Evolutionary conservation across 2,797 vertebrate genomes (phyloP).

Genomic region (Glyptemys insculpta): DNA sequence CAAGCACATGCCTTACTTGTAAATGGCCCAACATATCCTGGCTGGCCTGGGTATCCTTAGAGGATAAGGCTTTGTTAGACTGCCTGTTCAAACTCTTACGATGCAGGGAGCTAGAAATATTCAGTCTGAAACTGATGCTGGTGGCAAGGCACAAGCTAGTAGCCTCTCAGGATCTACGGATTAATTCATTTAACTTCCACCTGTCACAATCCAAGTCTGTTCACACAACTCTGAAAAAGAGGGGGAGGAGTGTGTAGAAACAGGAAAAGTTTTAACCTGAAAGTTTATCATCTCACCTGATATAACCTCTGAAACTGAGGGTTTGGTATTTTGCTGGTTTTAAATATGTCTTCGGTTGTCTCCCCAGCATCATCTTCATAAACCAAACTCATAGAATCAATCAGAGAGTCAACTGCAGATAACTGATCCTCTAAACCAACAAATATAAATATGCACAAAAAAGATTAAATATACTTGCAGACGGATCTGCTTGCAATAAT

Average conservation of each 20-base stretch:
- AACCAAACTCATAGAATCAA: conserved; percentile 95
- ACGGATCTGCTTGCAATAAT: conserved; percentile 18
- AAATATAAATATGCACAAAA: conserved; percentile 36
- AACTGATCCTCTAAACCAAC: conserved; percentile 87
- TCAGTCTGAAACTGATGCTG: not conserved
- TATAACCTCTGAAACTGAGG: conserved; percentile 95
- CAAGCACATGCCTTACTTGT: not conserved
- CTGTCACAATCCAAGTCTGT: not conserved
- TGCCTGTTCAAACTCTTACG: not conserved
- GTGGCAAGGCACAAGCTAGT: not conserved
- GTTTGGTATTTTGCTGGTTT: conserved; percentile 91
- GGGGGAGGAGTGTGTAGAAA: not conserved
- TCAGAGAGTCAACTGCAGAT: conserved; percentile 90
- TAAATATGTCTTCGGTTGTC: conserved; percentile 87
- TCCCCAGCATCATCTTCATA: conserved; percentile 83
- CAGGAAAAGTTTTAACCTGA: not conserved
- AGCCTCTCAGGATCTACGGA: not conserved
- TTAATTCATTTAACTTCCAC: not conserved
- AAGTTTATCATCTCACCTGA: conserved; percentile 86
- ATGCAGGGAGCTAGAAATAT: not conserved
- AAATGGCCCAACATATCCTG: not conserved
- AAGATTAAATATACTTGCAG: conserved; percentile 40
- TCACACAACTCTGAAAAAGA: not conserved
- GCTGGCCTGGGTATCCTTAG: not conserved
- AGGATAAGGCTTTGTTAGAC: not conserved